phyloP scores from a whole-genome alignment of 2,888 invertebrate species.

The Onchidella celtica region DNA sequence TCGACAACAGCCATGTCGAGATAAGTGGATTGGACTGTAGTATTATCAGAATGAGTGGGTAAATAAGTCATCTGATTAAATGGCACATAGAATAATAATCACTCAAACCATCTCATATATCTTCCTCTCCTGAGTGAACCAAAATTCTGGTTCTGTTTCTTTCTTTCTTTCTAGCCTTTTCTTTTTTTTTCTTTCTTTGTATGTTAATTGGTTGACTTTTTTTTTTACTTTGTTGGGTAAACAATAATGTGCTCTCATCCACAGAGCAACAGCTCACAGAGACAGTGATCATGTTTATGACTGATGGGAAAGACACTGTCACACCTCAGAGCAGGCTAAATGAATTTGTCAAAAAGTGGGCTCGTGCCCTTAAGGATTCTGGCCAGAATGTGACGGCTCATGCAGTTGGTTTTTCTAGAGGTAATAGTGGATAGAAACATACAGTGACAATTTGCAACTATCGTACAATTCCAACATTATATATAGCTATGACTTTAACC shows the following conservation, averaged over 20 bases:
- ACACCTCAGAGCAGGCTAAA: not conserved
- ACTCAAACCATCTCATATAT: too few relatives aligned
- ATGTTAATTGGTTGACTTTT: not conserved
- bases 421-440: too few relatives aligned
- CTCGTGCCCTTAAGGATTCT: not conserved
- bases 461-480: too few relatives aligned
- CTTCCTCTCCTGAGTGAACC: too few relatives aligned
- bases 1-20: too few relatives aligned
- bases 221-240: conserved; percentile 9
- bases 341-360: conserved; percentile 7
- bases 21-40: too few relatives aligned
- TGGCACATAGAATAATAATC: too few relatives aligned
- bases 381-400: conserved; percentile 51
- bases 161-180: not conserved
- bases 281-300: conserved; percentile 61
- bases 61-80: too few relatives aligned
- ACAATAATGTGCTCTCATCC: conserved; percentile 19
- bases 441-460: too few relatives aligned
- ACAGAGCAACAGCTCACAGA: conserved; percentile 47
- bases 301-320: conserved; percentile 60
- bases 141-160: not conserved
- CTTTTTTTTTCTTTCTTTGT: not conserved
- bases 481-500: too few relatives aligned
- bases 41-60: too few relatives aligned
- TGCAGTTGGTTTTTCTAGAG: conserved; percentile 56